Evolutionary conservation across 2,888 invertebrate species (phyloP).

Genomic region (Globia sparganii): DNA sequence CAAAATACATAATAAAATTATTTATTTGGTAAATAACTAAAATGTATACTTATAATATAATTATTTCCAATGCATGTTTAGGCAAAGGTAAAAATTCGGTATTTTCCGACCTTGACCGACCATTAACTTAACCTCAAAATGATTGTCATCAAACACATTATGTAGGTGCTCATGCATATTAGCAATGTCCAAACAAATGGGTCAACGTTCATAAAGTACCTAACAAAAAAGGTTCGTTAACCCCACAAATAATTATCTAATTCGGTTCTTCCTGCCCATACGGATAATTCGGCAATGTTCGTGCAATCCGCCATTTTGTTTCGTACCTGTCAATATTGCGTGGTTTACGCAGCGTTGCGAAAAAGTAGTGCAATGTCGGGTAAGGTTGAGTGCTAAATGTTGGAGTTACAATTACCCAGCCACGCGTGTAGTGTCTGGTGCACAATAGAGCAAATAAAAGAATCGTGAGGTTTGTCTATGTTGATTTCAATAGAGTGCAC

Average conservation of each 20-base stretch:
- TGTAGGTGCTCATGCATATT: background rate
- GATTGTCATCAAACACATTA: background rate
- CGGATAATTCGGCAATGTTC: slow-evolving; percentile 44
- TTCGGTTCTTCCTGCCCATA: slow-evolving; percentile 41
- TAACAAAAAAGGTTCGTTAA: slow-evolving; percentile 32
- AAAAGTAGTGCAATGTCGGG: slow-evolving; percentile 47
- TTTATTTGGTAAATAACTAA: background rate
- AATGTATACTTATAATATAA: background rate
- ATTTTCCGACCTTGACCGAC: slow-evolving; percentile 3
- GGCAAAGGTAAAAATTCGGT: background rate
- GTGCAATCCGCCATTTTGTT: slow-evolving; percentile 44
- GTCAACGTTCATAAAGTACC: background rate
- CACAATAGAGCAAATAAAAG: slow-evolving; percentile 9
- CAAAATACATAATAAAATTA: slow-evolving; percentile 1
- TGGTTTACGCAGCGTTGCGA: slow-evolving; percentile 33
- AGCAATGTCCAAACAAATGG: slow-evolving; percentile 19
- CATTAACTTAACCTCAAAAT: background rate
- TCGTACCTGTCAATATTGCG: slow-evolving; percentile 53
- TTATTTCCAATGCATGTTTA: too few relatives aligned
- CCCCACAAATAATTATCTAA: slow-evolving; percentile 38
- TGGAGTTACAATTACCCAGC: slow-evolving; percentile 12
- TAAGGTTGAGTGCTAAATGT: background rate
- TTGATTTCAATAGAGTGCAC: background rate
- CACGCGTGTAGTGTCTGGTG: slow-evolving; percentile 21
- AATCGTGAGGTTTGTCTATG: slow-evolving; percentile 7